Evolutionary conservation across 2,888 invertebrate species (phyloP), one percentile per base, ranked within the genome.

Genomic region (Philaethria dido): DNA sequence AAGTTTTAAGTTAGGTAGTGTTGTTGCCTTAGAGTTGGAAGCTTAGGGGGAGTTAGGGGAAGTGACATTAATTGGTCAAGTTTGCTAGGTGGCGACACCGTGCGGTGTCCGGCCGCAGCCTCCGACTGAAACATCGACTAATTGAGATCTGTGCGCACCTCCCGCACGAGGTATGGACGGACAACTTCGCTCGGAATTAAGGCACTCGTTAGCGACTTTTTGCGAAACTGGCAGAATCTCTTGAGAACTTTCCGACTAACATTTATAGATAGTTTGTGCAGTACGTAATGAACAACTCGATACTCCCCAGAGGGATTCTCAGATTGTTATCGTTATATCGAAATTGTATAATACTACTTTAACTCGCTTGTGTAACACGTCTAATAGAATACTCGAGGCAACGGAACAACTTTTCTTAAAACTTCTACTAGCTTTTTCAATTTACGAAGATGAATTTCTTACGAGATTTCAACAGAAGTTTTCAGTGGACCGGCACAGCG

Each of bases 161-260:
- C 79, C 79, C 80, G 81, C 70, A 76, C 76, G 69, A 72, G 48
- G 48, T 77, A 20, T 18, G 77, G 64, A 66, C 64, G 67, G 45
- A 78, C 74, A 87, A 88, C 88, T 89, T 86, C 78, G 77, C 73
- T 75, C 78, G 75, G 84, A 83, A 87, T 88, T 88, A 87, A 88
- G 84, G 79, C 82, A 83, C 87, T 89, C 88, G 88, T 89, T 89
- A 88, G 82, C 74, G 83, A 86, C 84, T 88, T 89, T 88, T 64
- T 64, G 59, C 44, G 48, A 59, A 47, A 59, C 42, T 44, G 11
- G 50, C 47, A 39, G 29, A 64, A 59, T 64, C 64, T 59, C 59
- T 59, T 86, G 76, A 80, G 72, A 82, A 85, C 80, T 85, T 84
- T 73, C 78, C 75, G 76, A 77, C 80, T 85, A 86, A 83, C 82